Conservation (phyloP, 2,888 invertebrate genomes). For the Hololepta plana region DNA sequence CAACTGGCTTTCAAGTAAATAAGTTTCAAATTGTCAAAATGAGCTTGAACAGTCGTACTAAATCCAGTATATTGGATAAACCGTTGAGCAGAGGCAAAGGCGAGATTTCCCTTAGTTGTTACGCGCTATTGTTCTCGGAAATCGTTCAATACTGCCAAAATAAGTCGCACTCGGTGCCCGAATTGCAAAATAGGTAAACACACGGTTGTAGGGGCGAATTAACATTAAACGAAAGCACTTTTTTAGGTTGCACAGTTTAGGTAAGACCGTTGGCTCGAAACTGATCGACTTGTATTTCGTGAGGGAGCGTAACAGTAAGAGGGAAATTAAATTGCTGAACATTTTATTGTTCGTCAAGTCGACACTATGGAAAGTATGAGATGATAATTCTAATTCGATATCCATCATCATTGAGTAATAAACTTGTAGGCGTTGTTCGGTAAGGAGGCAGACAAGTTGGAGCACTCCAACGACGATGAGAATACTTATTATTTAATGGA, state of each 20-base stretch:
- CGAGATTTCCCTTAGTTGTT: conserved; percentile 82
- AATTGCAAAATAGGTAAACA: conserved; percentile 73
- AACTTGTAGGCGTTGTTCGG: conserved; percentile 73
- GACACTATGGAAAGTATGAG: conserved; percentile 81
- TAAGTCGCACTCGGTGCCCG: conserved; percentile 85
- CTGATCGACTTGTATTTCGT: conserved; percentile 87
- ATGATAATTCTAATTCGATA: not conserved
- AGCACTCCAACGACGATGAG: conserved; percentile 97
- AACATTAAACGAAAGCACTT: conserved; percentile 3
- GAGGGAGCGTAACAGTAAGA: conserved; percentile 80
- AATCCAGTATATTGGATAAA: conserved; percentile 74
- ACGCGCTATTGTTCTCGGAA: conserved; percentile 92
- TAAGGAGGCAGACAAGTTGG: conserved; percentile 94
- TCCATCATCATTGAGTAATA: conserved; percentile 6
- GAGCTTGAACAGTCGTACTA: conserved; percentile 34
- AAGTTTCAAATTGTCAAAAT: conserved; percentile 13
- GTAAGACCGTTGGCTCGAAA: conserved; percentile 86
- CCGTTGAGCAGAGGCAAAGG: conserved; percentile 82
- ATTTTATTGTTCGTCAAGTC: conserved; percentile 92
- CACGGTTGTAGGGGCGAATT: too few species aligned
- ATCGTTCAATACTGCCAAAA: conserved; percentile 97
- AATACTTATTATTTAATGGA: conserved; percentile 97
- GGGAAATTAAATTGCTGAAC: conserved; percentile 88
- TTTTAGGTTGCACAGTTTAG: conserved; percentile 77
- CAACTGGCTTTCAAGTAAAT: not conserved